These are phyloP conservation scores for Prorops nasuta DNA, from an alignment of 1,140 invertebrate genomes.

Conservation along the genomic window DNA sequence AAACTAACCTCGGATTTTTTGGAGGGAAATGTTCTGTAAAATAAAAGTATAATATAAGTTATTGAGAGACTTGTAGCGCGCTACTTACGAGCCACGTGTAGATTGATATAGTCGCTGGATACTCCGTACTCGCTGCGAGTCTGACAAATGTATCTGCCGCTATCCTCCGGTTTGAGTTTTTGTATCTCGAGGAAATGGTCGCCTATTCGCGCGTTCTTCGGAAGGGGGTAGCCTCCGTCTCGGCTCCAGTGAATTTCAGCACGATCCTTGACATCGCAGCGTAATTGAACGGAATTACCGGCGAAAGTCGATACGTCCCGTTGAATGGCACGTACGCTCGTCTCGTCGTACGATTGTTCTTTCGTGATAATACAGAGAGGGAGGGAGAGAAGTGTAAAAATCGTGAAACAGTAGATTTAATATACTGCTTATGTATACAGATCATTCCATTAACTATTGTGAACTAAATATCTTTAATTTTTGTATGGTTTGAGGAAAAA, in stretches of 20 bases:
- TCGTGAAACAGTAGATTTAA: too few relatives aligned
- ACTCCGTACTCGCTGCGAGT: conserved; percentile 54
- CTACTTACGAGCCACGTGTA: conserved; percentile 70
- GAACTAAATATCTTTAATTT: too few relatives aligned
- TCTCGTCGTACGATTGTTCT: conserved; percentile 42
- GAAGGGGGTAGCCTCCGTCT: conserved; percentile 53
- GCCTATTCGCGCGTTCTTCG: conserved; percentile 43
- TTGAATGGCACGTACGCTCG: conserved; percentile 37
- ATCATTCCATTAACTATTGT: too few relatives aligned
- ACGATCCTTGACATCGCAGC: conserved; percentile 56
- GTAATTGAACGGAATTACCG: conserved; percentile 61
- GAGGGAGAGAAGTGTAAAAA: conserved; percentile 2
- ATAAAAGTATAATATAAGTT: not conserved
- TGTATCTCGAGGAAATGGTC: conserved; percentile 44
- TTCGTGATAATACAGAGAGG: conserved; percentile 8
- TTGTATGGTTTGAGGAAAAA: too few relatives aligned
- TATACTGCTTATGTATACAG: too few relatives aligned
- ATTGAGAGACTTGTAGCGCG: not conserved
- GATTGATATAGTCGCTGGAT: conserved; percentile 65
- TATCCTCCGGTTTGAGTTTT: conserved; percentile 62
- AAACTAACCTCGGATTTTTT: too few relatives aligned
- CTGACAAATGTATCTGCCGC: conserved; percentile 71
- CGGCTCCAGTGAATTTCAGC: conserved; percentile 59
- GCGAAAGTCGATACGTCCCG: conserved; percentile 53
- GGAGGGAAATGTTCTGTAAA: conserved; percentile 1